These are phyloP conservation scores for Ptiloglossa arizonensis DNA, from an alignment of 1,140 invertebrate genomes.

Conservation along the genomic window DNA sequence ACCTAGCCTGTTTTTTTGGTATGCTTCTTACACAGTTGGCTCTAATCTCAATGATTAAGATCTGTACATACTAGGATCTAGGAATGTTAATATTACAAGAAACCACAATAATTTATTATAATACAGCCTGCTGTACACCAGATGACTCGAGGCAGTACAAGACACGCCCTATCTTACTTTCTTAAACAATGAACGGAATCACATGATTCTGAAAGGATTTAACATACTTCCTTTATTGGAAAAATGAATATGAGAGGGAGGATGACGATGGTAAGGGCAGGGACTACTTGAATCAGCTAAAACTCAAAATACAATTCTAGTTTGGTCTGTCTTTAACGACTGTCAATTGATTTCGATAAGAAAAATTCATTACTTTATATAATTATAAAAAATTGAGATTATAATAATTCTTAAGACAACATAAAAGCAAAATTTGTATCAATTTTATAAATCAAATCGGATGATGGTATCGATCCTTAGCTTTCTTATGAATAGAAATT, in stretches of 20 bases:
- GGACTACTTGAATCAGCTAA: conserved; percentile 66
- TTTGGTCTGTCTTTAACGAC: conserved; percentile 33
- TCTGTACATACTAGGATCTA: conserved; percentile 80
- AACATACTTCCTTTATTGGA: conserved; percentile 70
- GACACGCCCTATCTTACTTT: conserved; percentile 65
- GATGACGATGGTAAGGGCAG: conserved; percentile 76
- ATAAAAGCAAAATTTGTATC: conserved; percentile 15
- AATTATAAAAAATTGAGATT: conserved; percentile 29
- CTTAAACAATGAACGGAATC: conserved; percentile 57
- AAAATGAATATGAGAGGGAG: conserved; percentile 74
- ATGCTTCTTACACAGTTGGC: conserved; percentile 58
- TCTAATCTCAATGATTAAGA: conserved; percentile 76
- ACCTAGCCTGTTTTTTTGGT: conserved; percentile 41
- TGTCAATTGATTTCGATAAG: conserved; percentile 36
- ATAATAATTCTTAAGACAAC: conserved; percentile 31
- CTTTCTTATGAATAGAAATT: conserved; percentile 1
- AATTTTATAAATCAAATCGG: conserved; percentile 10
- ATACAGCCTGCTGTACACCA: conserved; percentile 81
- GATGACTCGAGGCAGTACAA: conserved; percentile 79
- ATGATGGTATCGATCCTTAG: neutral
- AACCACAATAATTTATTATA: conserved; percentile 82
- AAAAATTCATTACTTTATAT: conserved; percentile 31
- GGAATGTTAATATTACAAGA: conserved; percentile 82
- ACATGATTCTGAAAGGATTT: conserved; percentile 58
- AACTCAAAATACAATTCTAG: conserved; percentile 36